These are phyloP conservation scores for Pseudoips prasinana DNA, from an alignment of 2,888 invertebrate genomes.

Conservation along the genomic window DNA sequence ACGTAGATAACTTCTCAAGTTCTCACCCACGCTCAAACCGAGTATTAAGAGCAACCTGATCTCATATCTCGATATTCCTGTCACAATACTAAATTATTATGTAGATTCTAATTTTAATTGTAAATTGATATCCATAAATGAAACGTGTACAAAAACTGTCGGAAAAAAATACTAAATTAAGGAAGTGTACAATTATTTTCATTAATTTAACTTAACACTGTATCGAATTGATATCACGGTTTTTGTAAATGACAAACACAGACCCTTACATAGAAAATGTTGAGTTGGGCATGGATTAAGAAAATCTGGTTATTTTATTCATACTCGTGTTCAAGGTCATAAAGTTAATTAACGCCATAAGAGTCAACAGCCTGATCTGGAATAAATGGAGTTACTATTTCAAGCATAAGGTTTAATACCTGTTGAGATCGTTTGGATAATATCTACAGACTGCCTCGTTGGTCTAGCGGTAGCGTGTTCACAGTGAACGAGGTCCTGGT, in stretches of 20 bases:
- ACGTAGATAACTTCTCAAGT: conserved; percentile 37
- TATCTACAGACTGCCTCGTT: too few relatives aligned
- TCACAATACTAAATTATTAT: conserved; percentile 55
- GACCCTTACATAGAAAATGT: background rate
- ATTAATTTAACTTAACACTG: conserved; percentile 15
- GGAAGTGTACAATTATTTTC: conserved; percentile 30
- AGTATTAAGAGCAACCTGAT: conserved; percentile 44
- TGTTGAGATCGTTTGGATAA: too few relatives aligned
- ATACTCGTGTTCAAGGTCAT: too few relatives aligned
- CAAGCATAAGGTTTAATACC: background rate
- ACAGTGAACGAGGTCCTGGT: too few relatives aligned
- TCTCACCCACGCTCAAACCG: conserved; percentile 39
- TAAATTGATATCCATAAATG: conserved; percentile 48
- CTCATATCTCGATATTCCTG: conserved; percentile 59
- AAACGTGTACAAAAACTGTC: conserved; percentile 23
- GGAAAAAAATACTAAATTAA: conserved; percentile 22
- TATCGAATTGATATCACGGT: conserved; percentile 14
- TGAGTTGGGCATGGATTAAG: too few relatives aligned
- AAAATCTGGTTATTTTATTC: background rate
- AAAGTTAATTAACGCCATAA: too few relatives aligned
- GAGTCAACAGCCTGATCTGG: too few relatives aligned
- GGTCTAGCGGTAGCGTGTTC: too few relatives aligned
- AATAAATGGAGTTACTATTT: background rate
- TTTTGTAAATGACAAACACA: conserved; percentile 7
- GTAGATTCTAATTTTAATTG: conserved; percentile 62